Base-by-base conservation (phyloP, 1,140 invertebrate genomes). In the Phymastichus coffea region DNA sequence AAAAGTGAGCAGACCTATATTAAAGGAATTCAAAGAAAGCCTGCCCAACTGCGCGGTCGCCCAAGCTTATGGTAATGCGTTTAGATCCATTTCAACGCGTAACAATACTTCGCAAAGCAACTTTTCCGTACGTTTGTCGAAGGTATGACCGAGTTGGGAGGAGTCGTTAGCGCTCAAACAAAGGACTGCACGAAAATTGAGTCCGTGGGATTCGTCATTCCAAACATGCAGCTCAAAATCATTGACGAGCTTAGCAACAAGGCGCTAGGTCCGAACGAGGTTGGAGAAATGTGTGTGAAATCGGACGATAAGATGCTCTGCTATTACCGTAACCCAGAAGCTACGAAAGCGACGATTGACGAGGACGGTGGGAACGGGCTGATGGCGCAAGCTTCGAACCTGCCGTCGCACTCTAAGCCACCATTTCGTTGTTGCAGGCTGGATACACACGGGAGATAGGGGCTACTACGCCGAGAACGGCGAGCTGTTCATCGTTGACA, bases 401-500 rank as follows among this genome's bases (percentile, higher is more conserved):
- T n/a, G n/a, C n/a, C n/a, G n/a, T n/a, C 6, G 28, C 12, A 33
- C 28, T 33, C 12, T 33, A 12, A 7, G 28, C 28, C 12, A 33
- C 6, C 12, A 33, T 33, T 33, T 33, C 6, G 12, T 33, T 33
- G 25, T 53, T 40, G n/a, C 1, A 71, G 68, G 68, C 9, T 75
- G 72, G 72, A 12, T 71, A 9, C 71, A 69, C 19, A 64, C 70
- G 0, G 73, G 72, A 1, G 75, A 77, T 63, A 63, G 84, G 3
- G 83, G 76, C 9, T 81, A 78, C 54, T 75, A 77, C 48, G 74
- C 81, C 22, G 63, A 79, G 3, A 33, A 77, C 0, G 79, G 72
- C 0, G 72, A 70, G 3, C 61, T 86, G 17, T 80, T 70, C 19
- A 74, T 87, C 43, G 70, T 81, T 7, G 85, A 86, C 55, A 67